Evolutionary conservation across 2,113 vertebrate species (phyloP), one percentile per base, ranked within the genome.

Genomic region (Coreoperca whiteheadi): DNA sequence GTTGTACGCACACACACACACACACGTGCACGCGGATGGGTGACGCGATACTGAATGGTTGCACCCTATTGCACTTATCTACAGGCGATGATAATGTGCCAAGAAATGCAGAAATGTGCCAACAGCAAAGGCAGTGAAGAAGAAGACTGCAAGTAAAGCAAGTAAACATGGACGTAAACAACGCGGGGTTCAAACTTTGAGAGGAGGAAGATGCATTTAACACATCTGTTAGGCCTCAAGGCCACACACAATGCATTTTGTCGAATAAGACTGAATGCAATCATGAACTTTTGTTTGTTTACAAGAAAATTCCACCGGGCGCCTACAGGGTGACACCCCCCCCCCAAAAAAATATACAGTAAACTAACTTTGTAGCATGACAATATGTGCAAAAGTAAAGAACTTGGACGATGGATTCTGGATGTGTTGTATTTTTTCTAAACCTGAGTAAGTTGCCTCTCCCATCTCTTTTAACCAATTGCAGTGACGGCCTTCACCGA

Each of bases 391-490:
- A 50, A 39, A 71, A 23, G 10, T 48, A 7, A 79, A 41, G 23
- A 67, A 25, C 56, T 53, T 12, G 4, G 9, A 69, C 11, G n/a
- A 23, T 0, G 0, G 10, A 54, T 39, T 39, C 60, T n/a, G 23
- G 12, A 68, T 28, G 15, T 18, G 69, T 25, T 76, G 32, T 30
- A 8, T 34, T 43, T 53, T 61, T 50, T 50, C 41, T 16, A 2
- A 77, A 70, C 6, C 48, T 34, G 64, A 76, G 37, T 25, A 69
- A 67, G 81, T 70, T 73, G 39, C 66, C 25, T 79, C 34, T 28
- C 54, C 32, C 54, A 7, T 86, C 80, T 76, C 57, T 59, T 72
- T 46, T 2, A 77, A 34, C 77, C 84, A 67, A 63, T 61, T 3
- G 41, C 81, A 69, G n/a, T 41, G 59, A 73, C 65, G 53, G 79